Percentiles rank a stretch among this genome's conserved stretches.
Evolutionary conservation across 2,888 invertebrate species (phyloP).

Genomic region (Brachypterus glaber): DNA sequence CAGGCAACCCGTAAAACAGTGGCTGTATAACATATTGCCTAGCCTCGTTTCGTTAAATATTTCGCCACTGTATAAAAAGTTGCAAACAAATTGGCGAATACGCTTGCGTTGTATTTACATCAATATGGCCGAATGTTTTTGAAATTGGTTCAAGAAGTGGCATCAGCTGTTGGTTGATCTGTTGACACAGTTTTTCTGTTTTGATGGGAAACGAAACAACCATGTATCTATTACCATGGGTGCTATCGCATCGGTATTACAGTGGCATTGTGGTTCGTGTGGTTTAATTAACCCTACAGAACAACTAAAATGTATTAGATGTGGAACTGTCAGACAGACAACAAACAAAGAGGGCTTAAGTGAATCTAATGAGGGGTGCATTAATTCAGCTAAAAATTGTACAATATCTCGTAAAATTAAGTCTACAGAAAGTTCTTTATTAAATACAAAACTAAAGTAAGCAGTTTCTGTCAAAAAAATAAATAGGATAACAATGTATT

Average conservation of each 20-base stretch:
- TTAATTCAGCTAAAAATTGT: slow-evolving; percentile 30
- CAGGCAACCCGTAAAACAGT: no score
- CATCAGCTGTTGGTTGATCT: slow-evolving; percentile 29
- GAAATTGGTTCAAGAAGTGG: slow-evolving; percentile 13
- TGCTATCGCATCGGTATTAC: slow-evolving; percentile 87
- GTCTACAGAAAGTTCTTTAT: slow-evolving; percentile 23
- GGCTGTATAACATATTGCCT: no score
- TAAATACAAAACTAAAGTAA: no score
- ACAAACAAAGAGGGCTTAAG: slow-evolving; percentile 35
- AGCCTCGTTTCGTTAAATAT: no score
- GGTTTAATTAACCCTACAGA: slow-evolving; percentile 83
- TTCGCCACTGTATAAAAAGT: no score
- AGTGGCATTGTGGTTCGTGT: slow-evolving; percentile 86
- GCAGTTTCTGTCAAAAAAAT: slow-evolving; percentile 18
- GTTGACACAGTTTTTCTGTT: slow-evolving; percentile 21
- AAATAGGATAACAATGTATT: slow-evolving; percentile 21
- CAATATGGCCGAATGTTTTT: slow-evolving; percentile 21
- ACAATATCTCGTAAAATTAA: slow-evolving; percentile 35
- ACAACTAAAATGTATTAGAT: slow-evolving; percentile 73
- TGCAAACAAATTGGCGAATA: no score
- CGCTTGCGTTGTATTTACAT: slow-evolving; percentile 2
- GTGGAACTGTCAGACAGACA: slow-evolving; percentile 57
- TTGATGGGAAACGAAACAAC: slow-evolving; percentile 28
- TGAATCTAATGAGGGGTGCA: no score
- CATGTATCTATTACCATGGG: slow-evolving; percentile 62